These are phyloP conservation scores for Isurus oxyrinchus DNA, from an alignment of 2,113 vertebrate species.

Conservation along the genomic window DNA sequence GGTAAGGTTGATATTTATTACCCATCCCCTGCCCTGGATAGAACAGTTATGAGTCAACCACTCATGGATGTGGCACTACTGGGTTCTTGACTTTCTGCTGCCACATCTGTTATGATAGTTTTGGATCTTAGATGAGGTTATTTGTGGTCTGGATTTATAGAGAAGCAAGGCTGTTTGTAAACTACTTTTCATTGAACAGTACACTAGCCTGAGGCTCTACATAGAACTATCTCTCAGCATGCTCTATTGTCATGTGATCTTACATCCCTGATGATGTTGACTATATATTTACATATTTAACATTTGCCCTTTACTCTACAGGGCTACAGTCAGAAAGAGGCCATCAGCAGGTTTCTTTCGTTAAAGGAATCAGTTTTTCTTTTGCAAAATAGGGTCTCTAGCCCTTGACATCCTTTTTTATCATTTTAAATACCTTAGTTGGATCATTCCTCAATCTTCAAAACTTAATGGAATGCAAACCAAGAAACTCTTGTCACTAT, in stretches of 20 bases:
- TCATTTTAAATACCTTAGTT: neutral
- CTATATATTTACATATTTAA: no score
- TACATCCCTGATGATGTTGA: no score
- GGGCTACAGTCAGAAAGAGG: neutral
- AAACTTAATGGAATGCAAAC: neutral
- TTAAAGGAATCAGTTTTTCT: neutral
- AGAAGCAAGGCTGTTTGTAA: no score
- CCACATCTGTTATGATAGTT: no score
- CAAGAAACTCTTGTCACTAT: neutral
- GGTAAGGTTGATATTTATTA: neutral
- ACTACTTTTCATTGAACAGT: no score
- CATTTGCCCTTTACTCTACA: no score
- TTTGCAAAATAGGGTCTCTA: neutral
- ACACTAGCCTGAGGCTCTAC: no score
- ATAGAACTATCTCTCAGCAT: no score
- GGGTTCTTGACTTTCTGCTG: no score
- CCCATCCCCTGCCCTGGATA: neutral
- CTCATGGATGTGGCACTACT: neutral
- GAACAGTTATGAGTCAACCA: neutral
- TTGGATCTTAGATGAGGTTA: no score
- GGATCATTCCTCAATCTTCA: neutral
- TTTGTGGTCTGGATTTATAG: no score
- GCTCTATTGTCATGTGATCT: no score
- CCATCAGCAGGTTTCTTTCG: neutral
- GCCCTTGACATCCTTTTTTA: neutral